These are phyloP conservation scores for Corella eumyota DNA, from an alignment of 23 tunicate genomes.

Conservation along the genomic window DNA sequence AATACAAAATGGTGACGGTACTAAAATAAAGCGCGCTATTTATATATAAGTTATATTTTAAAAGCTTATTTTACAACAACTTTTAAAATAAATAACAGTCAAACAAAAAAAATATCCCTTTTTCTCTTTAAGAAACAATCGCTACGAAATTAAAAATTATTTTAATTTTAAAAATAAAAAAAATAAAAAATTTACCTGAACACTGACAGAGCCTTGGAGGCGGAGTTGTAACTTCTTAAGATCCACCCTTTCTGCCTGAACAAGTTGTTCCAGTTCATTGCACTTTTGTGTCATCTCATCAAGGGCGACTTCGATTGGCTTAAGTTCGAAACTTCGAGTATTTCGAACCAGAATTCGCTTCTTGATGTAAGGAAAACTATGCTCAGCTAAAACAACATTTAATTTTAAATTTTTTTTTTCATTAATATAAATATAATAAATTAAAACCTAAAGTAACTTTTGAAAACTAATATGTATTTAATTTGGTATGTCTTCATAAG, in stretches of 20 bases:
- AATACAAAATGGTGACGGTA: too few species aligned
- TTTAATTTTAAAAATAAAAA: too few species aligned
- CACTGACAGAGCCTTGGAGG: slow-evolving; percentile 90
- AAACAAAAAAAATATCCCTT: too few species aligned
- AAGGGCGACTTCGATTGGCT: slow-evolving; percentile 95
- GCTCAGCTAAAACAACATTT: slow-evolving; percentile 38
- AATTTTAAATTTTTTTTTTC: not conserved
- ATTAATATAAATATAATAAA: not conserved
- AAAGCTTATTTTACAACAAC: too few species aligned
- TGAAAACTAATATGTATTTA: too few species aligned
- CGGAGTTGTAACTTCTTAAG: slow-evolving; percentile 93
- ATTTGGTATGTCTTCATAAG: too few species aligned
- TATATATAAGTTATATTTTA: too few species aligned
- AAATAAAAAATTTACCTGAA: slow-evolving; percentile 28
- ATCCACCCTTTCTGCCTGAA: slow-evolving; percentile 48
- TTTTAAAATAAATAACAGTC: too few species aligned
- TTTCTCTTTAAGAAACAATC: too few species aligned
- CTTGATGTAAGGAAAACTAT: slow-evolving; percentile 91
- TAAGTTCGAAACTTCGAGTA: slow-evolving; percentile 73
- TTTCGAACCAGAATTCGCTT: slow-evolving; percentile 72
- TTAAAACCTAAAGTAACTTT: not conserved
- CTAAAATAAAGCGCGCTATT: too few species aligned
- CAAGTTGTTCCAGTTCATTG: slow-evolving; percentile 65
- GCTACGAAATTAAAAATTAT: too few species aligned
- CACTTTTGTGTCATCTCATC: slow-evolving; percentile 86